Conservation (phyloP, 2,113 vertebrate species). For the Notarius lentiginosus region DNA sequence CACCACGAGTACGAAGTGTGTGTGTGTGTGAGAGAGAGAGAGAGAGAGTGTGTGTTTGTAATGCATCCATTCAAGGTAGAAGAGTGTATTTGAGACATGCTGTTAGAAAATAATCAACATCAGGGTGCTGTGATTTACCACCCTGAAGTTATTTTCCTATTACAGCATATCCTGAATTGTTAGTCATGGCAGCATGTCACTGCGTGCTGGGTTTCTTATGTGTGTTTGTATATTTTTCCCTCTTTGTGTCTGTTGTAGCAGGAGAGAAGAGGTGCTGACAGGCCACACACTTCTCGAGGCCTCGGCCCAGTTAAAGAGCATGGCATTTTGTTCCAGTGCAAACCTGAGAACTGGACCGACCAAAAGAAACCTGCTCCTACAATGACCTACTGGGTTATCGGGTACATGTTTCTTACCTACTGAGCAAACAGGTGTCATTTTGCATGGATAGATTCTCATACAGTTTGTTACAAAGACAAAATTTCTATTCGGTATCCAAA, state of each 20-base stretch:
- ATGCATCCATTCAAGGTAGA: not conserved
- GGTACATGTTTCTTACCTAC: constrained; percentile 70
- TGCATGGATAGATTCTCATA: not conserved
- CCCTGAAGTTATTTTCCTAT: not conserved
- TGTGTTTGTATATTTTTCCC: not conserved
- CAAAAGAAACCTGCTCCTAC: constrained; percentile 87
- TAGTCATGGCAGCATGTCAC: not conserved
- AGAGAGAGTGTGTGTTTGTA: not conserved
- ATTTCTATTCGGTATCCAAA: not conserved
- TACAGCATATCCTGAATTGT: not conserved
- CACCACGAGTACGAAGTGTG: constrained; percentile 70
- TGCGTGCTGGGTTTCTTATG: not conserved
- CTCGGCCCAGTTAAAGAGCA: constrained; percentile 84
- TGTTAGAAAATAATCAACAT: too few relatives aligned
- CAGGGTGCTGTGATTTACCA: not conserved
- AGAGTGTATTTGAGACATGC: not conserved
- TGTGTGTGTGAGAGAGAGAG: not conserved
- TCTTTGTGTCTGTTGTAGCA: constrained; percentile 31
- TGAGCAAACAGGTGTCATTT: not conserved
- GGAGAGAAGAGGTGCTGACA: constrained; percentile 57
- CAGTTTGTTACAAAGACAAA: not conserved
- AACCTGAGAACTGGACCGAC: constrained; percentile 88
- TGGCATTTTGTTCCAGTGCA: constrained; percentile 91
- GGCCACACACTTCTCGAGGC: constrained; percentile 56
- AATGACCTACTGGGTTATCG: constrained; percentile 98